Conservation (phyloP, 2,888 invertebrate genomes). For the Drosophila siamana region DNA sequence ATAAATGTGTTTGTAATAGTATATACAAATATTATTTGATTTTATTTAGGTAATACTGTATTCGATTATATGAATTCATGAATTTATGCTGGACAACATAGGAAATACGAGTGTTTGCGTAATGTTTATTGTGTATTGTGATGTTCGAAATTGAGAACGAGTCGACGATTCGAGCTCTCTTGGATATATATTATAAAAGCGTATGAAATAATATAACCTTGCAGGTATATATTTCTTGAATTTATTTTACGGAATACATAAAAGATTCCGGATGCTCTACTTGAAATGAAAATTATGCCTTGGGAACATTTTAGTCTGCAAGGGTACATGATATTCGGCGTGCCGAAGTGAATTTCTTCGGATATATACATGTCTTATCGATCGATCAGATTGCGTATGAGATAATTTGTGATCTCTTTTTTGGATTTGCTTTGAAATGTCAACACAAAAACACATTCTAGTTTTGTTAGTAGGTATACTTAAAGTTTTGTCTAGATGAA, state of each 20-base stretch:
- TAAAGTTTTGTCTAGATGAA: constrained; percentile 85
- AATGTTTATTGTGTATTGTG: constrained; percentile 1
- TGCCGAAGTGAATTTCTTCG: constrained; percentile 27
- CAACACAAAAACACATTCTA: constrained; percentile 68
- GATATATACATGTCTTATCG: not conserved
- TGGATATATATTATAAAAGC: constrained; percentile 6
- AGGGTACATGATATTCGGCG: constrained; percentile 40
- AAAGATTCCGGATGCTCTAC: not conserved
- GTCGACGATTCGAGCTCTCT: constrained; percentile 1
- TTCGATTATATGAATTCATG: not conserved
- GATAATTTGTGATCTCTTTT: constrained; percentile 20
- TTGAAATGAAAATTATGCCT: not conserved
- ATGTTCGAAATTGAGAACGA: constrained; percentile 5
- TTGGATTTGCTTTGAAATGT: constrained; percentile 44
- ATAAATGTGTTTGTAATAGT: not conserved
- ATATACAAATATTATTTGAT: not conserved
- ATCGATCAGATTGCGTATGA: constrained; percentile 20
- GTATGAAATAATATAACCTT: constrained; percentile 34
- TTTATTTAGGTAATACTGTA: not conserved
- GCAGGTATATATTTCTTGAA: constrained; percentile 7
- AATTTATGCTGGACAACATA: constrained; percentile 6
- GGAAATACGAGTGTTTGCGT: not conserved
- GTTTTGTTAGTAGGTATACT: constrained; percentile 80
- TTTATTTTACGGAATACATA: not conserved
- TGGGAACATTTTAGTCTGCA: constrained; percentile 28